These are phyloP conservation scores for Junonia oenone DNA, from an alignment of 2,888 invertebrate genomes.

Conservation along the genomic window DNA sequence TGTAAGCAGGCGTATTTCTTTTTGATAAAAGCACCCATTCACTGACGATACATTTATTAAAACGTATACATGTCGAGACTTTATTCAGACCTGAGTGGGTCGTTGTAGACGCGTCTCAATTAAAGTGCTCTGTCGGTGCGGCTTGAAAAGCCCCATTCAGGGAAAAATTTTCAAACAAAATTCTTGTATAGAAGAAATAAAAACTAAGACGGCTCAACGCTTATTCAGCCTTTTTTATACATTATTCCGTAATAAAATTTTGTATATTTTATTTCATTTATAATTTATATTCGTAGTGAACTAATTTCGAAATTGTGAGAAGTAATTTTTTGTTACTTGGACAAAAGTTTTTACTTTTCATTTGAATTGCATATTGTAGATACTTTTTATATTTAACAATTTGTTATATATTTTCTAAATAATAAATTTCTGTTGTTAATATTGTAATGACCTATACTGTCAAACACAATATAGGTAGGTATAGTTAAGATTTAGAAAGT, in stretches of 20 bases:
- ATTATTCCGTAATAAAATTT: conserved; percentile 22
- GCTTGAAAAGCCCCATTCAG: conserved; percentile 44
- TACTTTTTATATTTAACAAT: neutral
- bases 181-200: conserved; percentile 33
- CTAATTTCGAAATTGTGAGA: conserved; percentile 10
- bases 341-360: too few relatives aligned
- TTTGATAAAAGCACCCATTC: conserved; percentile 71
- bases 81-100: conserved; percentile 66
- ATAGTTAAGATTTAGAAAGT: too few relatives aligned
- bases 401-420: too few relatives aligned
- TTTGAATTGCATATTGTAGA: neutral
- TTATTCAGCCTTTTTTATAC: conserved; percentile 25
- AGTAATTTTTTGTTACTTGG: neutral
- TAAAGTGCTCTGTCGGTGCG: conserved; percentile 36
- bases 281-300: conserved; percentile 5
- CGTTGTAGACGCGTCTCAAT: conserved; percentile 51
- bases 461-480: too few relatives aligned
- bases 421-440: too few relatives aligned
- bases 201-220: conserved; percentile 33
- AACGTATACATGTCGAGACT: conserved; percentile 58
- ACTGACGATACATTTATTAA: conserved; percentile 76
- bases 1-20: conserved; percentile 51
- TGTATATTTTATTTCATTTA: conserved; percentile 18
- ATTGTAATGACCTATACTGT: too few relatives aligned
- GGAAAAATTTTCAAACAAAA: conserved; percentile 33